These are phyloP conservation scores for Teleogryllus oceanicus DNA, from an alignment of 2,888 invertebrate species.

Conservation along the genomic window DNA sequence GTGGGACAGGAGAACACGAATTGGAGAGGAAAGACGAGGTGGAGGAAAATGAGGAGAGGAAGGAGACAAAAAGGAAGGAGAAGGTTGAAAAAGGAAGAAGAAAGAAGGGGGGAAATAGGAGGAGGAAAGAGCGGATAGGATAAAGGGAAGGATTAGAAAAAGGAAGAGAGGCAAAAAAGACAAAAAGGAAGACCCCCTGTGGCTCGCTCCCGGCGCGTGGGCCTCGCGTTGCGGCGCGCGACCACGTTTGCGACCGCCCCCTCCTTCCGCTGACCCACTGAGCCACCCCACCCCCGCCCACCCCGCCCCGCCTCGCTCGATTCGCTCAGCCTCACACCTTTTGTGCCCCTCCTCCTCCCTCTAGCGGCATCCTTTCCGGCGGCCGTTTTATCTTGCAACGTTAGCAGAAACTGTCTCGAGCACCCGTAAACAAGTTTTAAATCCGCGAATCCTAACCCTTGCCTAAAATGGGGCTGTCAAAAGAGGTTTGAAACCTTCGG, in stretches of 20 bases:
- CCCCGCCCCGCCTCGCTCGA: neutral
- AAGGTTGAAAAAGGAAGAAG: no score
- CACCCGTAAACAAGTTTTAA: conserved; percentile 3
- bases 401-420: conserved; percentile 1
- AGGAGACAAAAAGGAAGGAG: no score
- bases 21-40: no score
- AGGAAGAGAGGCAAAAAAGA: no score
- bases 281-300: neutral
- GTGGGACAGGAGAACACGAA: no score
- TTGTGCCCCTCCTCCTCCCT: neutral
- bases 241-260: neutral
- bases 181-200: neutral
- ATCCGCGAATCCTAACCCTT: conserved; percentile 11
- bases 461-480: neutral
- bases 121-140: no score
- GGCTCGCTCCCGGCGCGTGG: neutral
- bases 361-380: neutral
- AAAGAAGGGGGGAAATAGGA: fast-evolving
- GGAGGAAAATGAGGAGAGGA: no score
- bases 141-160: no score
- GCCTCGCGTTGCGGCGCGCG: neutral
- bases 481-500: neutral
- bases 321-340: neutral
- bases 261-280: neutral
- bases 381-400: neutral